A percentile compares a stretch with the other conserved stretches of the same genome.
phyloP scores from a whole-genome alignment of 2,888 invertebrate genomes.

The Cataglyphis livida region DNA sequence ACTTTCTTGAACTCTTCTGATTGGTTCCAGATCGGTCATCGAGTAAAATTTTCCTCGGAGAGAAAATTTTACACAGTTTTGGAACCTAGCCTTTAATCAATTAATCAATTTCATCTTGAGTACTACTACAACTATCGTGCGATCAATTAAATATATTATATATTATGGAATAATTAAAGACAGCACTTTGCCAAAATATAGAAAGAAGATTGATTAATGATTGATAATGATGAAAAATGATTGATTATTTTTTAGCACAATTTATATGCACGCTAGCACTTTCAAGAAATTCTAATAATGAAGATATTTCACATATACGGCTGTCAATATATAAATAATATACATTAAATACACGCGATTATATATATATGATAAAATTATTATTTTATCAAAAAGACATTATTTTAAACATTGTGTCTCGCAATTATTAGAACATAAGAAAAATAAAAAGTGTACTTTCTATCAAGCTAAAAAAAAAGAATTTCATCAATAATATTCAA shows the following conservation, averaged over 20 bases:
- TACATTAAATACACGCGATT: background rate
- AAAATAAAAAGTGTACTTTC: background rate
- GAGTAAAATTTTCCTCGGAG: too few species aligned
- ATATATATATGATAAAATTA: background rate
- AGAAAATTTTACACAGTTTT: too few species aligned
- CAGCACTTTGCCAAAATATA: background rate
- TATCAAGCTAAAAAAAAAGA: background rate
- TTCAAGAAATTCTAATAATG: background rate
- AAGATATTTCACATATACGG: background rate
- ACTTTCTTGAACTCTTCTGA: too few species aligned
- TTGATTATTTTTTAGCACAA: background rate
- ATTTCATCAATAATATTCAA: background rate
- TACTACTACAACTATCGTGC: background rate
- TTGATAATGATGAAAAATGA: background rate
- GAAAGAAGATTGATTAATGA: background rate
- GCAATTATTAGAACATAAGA: background rate
- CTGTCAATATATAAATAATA: background rate
- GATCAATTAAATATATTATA: background rate
- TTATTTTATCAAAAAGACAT: background rate
- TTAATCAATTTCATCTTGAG: conserved; percentile 33
- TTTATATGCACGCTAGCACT: background rate
- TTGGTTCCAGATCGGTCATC: too few species aligned
- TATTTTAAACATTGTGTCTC: background rate
- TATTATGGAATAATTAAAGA: background rate
- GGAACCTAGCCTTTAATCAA: background rate